phyloP scores from a whole-genome alignment of 2,797 vertebrate genomes.

The Gymnothorax reevesii region DNA sequence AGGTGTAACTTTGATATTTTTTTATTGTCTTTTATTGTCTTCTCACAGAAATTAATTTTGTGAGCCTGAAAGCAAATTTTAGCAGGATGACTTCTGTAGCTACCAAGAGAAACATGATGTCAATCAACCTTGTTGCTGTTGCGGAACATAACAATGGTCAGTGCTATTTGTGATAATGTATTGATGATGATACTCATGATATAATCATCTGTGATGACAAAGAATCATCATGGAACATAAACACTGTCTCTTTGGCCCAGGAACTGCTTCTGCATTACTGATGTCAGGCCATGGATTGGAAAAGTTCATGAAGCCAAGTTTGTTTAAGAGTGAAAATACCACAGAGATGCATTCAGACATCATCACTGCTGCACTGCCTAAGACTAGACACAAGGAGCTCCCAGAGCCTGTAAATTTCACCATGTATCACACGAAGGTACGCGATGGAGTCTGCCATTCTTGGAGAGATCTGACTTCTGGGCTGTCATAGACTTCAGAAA shows the following conservation, averaged over 20 bases:
- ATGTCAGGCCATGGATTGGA: not conserved
- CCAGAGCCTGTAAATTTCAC: slow-evolving; percentile 60
- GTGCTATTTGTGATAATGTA: not conserved
- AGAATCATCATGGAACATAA: not conserved
- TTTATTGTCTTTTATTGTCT: not conserved
- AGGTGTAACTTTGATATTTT: too few relatives aligned
- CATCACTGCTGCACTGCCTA: not conserved
- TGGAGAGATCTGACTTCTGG: slow-evolving; percentile 34
- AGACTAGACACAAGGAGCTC: not conserved
- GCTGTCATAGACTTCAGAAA: slow-evolving; percentile 43
- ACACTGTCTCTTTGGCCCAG: not conserved
- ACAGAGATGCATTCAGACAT: not conserved
- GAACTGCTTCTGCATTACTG: slow-evolving; percentile 27
- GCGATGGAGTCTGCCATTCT: not conserved
- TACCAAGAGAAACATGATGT: slow-evolving; percentile 51
- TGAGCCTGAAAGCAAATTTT: slow-evolving; percentile 22
- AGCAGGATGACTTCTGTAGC: slow-evolving; percentile 8
- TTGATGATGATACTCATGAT: not conserved
- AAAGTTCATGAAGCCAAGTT: not conserved
- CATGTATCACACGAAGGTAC: slow-evolving; percentile 59
- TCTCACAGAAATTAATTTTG: slow-evolving; percentile 47
- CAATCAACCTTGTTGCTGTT: slow-evolving; percentile 49
- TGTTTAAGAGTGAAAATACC: not conserved
- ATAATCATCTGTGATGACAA: not conserved
- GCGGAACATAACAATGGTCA: slow-evolving; percentile 56